Conservation (phyloP, 2,888 invertebrate species). For the Ormyrus pomaceus region DNA sequence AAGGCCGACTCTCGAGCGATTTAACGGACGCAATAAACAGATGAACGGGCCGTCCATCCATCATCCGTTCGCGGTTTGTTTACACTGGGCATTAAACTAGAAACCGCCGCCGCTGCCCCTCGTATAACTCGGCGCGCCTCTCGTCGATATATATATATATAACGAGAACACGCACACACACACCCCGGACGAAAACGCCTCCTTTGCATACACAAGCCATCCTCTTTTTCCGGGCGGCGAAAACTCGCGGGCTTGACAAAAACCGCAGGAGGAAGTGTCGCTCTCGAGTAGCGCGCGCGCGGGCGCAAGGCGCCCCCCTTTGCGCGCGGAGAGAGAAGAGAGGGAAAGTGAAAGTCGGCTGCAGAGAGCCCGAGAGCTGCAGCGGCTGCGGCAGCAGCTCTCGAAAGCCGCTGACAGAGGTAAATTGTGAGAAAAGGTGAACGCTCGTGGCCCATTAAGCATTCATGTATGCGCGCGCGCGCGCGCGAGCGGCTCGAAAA, state of each 20-base stretch:
- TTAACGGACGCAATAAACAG: conserved; percentile 10
- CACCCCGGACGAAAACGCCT: too few relatives aligned
- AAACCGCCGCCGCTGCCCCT: too few relatives aligned
- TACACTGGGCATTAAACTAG: conserved; percentile 17
- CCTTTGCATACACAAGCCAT: too few relatives aligned
- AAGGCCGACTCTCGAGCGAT: background rate
- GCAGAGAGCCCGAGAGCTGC: conserved; percentile 2
- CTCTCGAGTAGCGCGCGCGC: background rate
- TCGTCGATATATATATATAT: background rate
- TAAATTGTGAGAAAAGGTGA: conserved; percentile 56
- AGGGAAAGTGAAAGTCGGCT: conserved; percentile 56
- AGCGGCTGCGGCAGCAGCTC: conserved; percentile 21
- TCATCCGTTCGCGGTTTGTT: conserved; percentile 21
- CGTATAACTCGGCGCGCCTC: background rate
- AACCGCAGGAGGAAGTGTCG: background rate
- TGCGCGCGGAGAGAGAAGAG: background rate
- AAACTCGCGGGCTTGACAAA: too few relatives aligned
- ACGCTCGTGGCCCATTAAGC: conserved; percentile 47
- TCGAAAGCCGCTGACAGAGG: conserved; percentile 46
- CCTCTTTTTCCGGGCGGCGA: too few relatives aligned
- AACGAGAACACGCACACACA: background rate
- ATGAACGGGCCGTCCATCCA: conserved; percentile 9
- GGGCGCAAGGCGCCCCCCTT: background rate
- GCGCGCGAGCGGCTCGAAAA: background rate
- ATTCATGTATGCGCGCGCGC: conserved; percentile 35